Evolutionary conservation across 2,888 invertebrate genomes (phyloP).

Genomic region (Globia sparganii): DNA sequence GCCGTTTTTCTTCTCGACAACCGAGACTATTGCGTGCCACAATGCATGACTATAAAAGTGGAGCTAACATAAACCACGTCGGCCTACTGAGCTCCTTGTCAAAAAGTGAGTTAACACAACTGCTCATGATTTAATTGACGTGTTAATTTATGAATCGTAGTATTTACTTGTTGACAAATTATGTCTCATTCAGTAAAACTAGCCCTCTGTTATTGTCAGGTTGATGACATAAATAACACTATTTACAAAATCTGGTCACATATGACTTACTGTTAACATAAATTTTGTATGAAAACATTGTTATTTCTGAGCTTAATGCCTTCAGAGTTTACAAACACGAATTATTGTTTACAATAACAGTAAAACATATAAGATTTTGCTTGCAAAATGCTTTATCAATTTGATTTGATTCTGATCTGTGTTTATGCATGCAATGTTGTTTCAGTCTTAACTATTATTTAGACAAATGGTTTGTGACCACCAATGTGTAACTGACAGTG

Average conservation of each 20-base stretch:
- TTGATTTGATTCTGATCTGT: slow-evolving; percentile 38
- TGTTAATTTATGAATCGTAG: slow-evolving; percentile 61
- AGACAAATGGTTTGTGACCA: slow-evolving; percentile 33
- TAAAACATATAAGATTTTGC: slow-evolving; percentile 51
- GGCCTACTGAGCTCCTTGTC: slow-evolving; percentile 86
- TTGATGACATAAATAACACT: slow-evolving; percentile 42
- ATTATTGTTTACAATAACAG: slow-evolving; percentile 29
- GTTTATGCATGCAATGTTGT: slow-evolving; percentile 46
- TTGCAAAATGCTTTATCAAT: slow-evolving; percentile 40
- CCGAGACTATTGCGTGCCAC: slow-evolving; percentile 83
- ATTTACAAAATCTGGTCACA: slow-evolving; percentile 34
- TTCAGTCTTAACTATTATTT: slow-evolving; percentile 36
- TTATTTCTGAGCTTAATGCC: slow-evolving; percentile 23
- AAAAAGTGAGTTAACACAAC: slow-evolving; percentile 85
- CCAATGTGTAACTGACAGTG: slow-evolving; percentile 19
- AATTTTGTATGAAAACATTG: slow-evolving; percentile 28
- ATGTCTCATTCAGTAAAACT: slow-evolving; percentile 35
- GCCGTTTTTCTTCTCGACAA: slow-evolving; percentile 83
- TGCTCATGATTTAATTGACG: slow-evolving; percentile 69
- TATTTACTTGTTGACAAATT: slow-evolving; percentile 50
- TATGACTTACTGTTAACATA: slow-evolving; percentile 52
- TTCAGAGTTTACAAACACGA: slow-evolving; percentile 12
- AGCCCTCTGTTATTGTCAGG: slow-evolving; percentile 49
- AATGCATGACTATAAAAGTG: slow-evolving; percentile 89
- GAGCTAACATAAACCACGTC: slow-evolving; percentile 87